Evolutionary conservation across 2,888 invertebrate species (phyloP).

Genomic region (Mechanitis mazaeus): DNA sequence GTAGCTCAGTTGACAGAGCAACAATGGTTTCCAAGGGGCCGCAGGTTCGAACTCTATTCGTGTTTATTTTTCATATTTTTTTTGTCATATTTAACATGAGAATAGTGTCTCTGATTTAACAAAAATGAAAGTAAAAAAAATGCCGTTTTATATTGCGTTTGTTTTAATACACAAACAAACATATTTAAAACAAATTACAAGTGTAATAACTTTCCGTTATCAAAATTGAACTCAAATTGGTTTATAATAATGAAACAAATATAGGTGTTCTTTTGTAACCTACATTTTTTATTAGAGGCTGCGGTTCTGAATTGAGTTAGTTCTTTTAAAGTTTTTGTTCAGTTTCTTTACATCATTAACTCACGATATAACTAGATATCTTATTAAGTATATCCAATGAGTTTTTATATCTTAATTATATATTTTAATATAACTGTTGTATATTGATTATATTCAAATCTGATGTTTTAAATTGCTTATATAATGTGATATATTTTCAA

Average conservation of each 20-base stretch:
- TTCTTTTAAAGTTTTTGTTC: conserved; percentile 5
- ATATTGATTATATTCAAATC: too few relatives aligned
- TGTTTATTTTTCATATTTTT: too few relatives aligned
- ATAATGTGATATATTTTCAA: conserved; percentile 12
- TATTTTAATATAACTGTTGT: too few relatives aligned
- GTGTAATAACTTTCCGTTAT: conserved; percentile 24
- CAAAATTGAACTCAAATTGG: conserved; percentile 24
- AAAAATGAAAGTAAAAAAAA: conserved; percentile 35
- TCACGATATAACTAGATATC: not conserved
- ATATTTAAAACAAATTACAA: conserved; percentile 23
- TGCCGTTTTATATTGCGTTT: conserved; percentile 40
- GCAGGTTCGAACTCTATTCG: too few relatives aligned
- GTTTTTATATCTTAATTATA: not conserved
- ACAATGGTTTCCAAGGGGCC: too few relatives aligned
- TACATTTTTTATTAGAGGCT: conserved; percentile 4
- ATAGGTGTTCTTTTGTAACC: conserved; percentile 12
- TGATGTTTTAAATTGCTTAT: too few relatives aligned
- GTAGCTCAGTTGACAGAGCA: too few relatives aligned
- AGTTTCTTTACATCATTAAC: not conserved
- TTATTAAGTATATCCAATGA: not conserved
- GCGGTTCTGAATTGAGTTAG: not conserved
- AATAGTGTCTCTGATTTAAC: conserved; percentile 6
- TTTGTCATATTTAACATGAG: too few relatives aligned
- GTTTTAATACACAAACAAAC: conserved; percentile 34
- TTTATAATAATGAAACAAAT: conserved; percentile 15